Evolutionary conservation across 2,113 vertebrate species (phyloP), one percentile per base, ranked within the genome.

Genomic region (Puntigrus tetrazona): DNA sequence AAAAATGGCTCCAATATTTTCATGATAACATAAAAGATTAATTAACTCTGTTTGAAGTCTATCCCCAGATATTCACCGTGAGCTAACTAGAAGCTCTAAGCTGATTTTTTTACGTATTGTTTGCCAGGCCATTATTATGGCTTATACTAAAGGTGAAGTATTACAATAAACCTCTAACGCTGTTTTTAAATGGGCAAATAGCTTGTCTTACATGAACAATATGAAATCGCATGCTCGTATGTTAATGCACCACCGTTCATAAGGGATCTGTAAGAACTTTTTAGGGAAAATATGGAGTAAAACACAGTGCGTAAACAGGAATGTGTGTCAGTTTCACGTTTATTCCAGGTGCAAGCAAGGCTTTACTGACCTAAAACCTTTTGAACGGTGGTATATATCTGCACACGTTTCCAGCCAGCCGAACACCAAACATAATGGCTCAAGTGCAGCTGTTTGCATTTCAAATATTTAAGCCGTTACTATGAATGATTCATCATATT

Each of bases 401-500:
- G 1, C 31, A 57, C 14, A 5, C 0, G 0, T 25, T 57, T 78
- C 31, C 31, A 78, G 50, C 11, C 52, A 16, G 31, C 20, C 10
- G 16, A 78, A 72, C 2, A 43, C 22, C 20, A n/a, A 72, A 61
- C 11, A 27, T 59, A 78, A 59, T 43, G n/a, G 22, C 13, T 27
- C 7, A n/a, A 20, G 7, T 78, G 76, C 50, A 57, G 75, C 31
- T 78, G 55, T 78, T 61, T 63, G 22, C n/a, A 0, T 78, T 61
- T 29, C 13, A 43, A 27, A 45, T 13, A 43, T 18, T 22, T 59
- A 27, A 74, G 41, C 36, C 13, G 63, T 83, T 86, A 72, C 36
- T 38, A 63, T 78, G 38, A 78, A 59, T 73, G 50, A 38, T 84
- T 50, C 22, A 70, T 77, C 29, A 45, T 83, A 76, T 50, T 72